Evolutionary conservation across 2,797 vertebrate species (phyloP).

Genomic region (Sebastes taczanowskii): DNA sequence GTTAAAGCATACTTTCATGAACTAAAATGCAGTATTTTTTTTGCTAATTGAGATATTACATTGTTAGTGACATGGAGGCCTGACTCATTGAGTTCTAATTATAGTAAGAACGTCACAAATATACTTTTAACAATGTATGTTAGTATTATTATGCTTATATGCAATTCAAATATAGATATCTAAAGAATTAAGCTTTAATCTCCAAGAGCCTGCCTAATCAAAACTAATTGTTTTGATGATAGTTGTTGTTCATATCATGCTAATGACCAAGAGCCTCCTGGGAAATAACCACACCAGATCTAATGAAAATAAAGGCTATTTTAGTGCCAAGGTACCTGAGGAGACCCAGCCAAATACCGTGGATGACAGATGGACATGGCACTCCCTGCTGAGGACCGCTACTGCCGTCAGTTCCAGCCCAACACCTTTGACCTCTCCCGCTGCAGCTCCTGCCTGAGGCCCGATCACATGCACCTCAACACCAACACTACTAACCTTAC

Average conservation of each 20-base stretch:
- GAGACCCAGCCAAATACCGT: neutral
- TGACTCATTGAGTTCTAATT: constrained; percentile 27
- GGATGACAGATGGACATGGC: constrained; percentile 34
- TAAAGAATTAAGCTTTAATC: constrained; percentile 21
- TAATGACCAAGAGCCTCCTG: constrained; percentile 44
- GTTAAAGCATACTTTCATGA: no score
- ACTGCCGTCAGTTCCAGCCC: constrained; percentile 68
- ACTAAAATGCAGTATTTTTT: no score
- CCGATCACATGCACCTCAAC: constrained; percentile 69
- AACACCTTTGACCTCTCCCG: constrained; percentile 76
- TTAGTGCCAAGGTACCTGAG: neutral
- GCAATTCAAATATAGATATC: constrained; percentile 21
- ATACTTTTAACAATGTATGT: neutral
- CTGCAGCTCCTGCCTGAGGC: constrained; percentile 70
- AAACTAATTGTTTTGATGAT: constrained; percentile 17
- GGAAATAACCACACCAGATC: constrained; percentile 53
- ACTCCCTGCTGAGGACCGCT: constrained; percentile 59
- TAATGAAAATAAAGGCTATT: constrained; percentile 20
- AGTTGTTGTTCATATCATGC: constrained; percentile 38
- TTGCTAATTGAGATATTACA: neutral
- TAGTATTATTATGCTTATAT: neutral
- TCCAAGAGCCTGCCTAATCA: constrained; percentile 1
- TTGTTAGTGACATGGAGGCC: neutral
- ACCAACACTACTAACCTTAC: neutral
- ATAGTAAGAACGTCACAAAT: neutral